phyloP scores from a whole-genome alignment of 2,797 vertebrate genomes.

The Esox masquinongy region DNA sequence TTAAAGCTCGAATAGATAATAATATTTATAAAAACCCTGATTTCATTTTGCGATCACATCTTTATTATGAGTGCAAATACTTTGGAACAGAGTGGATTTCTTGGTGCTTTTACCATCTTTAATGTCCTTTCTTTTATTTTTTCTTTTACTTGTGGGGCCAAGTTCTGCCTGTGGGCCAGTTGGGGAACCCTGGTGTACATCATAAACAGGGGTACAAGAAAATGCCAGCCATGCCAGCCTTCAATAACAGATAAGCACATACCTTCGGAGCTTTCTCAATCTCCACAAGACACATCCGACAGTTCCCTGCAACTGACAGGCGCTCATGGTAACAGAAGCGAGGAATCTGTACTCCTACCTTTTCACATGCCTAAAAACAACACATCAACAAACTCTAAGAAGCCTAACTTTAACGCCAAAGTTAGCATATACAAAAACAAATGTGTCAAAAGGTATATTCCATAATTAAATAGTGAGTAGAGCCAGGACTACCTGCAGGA shows the following conservation, averaged over 20 bases:
- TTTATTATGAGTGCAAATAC: too few species aligned
- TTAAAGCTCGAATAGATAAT: too few species aligned
- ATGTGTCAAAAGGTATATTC: background rate
- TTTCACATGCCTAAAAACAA: slow-evolving; percentile 85
- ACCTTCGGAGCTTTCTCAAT: slow-evolving; percentile 87
- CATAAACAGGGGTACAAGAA: background rate
- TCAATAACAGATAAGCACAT: slow-evolving; percentile 17
- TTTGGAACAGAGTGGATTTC: too few species aligned
- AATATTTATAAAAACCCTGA: too few species aligned
- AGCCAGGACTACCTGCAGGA: slow-evolving; percentile 78
- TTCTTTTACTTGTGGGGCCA: too few species aligned
- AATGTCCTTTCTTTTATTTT: too few species aligned
- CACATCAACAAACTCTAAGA: slow-evolving; percentile 17
- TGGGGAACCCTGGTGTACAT: background rate
- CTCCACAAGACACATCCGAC: slow-evolving; percentile 90
- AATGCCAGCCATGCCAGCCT: background rate
- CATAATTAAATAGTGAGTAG: background rate
- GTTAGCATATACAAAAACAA: background rate
- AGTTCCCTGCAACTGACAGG: slow-evolving; percentile 87
- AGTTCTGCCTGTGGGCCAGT: too few species aligned
- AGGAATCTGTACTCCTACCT: slow-evolving; percentile 89
- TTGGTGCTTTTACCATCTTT: too few species aligned
- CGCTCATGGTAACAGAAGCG: slow-evolving; percentile 90
- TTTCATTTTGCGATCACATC: too few species aligned
- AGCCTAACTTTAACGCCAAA: background rate